Conservation (phyloP, 2,797 vertebrate species). For the Ctenopoma kingsleyae region DNA sequence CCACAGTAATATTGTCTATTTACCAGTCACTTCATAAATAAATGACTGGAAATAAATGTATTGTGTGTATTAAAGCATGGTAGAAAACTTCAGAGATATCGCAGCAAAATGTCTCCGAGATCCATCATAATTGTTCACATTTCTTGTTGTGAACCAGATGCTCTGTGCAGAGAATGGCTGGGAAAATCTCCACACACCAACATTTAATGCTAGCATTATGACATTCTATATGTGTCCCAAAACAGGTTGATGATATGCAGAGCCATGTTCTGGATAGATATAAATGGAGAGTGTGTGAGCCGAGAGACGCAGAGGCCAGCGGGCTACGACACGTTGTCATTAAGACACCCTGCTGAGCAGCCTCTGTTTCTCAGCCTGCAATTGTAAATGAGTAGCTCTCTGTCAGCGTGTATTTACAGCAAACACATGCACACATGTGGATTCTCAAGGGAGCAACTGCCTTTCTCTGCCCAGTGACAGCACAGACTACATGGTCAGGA, state of each 20-base stretch:
- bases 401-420: slow-evolving; percentile 73
- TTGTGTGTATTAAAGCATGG: no score
- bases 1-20: no score
- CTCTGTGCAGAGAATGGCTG: slow-evolving; percentile 26
- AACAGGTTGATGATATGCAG: slow-evolving; percentile 46
- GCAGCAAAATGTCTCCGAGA: slow-evolving; percentile 13
- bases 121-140: slow-evolving; percentile 3
- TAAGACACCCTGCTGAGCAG: slow-evolving; percentile 78
- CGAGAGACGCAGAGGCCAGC: slow-evolving; percentile 58
- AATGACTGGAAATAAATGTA: no score
- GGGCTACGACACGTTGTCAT: slow-evolving; percentile 77
- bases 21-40: no score
- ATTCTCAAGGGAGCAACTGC: slow-evolving; percentile 26
- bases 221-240: slow-evolving; percentile 11
- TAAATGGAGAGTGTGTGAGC: slow-evolving; percentile 60
- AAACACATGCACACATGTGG: slow-evolving; percentile 34
- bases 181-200: slow-evolving; percentile 50
- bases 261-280: slow-evolving; percentile 64
- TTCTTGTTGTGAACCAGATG: slow-evolving; percentile 21
- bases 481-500: slow-evolving; percentile 49
- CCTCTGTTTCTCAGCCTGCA: slow-evolving; percentile 70
- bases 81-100: slow-evolving; percentile 4
- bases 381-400: slow-evolving; percentile 69
- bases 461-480: slow-evolving; percentile 40
- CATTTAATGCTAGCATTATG: slow-evolving; percentile 34